Base-by-base conservation (phyloP, 2,888 invertebrate species). In the Carpatolechia fugitivella region DNA sequence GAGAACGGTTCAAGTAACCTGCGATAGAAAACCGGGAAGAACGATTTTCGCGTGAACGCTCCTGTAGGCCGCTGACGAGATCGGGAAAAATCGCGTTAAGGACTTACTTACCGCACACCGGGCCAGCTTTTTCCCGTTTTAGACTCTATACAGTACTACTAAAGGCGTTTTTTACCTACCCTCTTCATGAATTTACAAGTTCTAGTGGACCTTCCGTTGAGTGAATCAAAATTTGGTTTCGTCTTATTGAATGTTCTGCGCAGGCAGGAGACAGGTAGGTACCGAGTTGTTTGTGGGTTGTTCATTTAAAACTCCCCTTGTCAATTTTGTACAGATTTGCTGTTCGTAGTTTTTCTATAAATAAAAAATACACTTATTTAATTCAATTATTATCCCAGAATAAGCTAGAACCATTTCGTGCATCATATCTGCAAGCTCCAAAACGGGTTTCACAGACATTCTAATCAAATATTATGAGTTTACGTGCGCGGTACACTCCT, bases 31-130 rank as follows among this genome's bases (percentile, higher is more conserved):
- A 57, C 66, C 64, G 61, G 56, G 66, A 70, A 70, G 70, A 71
- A 68, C 59, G 64, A 60, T 71, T 75, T 69, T 68, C 75, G 69
- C 72, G 56, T 85, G 83, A 85, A 80, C 76, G 83, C 81, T 66
- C 58, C 72, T 64, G 58, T 70, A 66, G 69, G 55, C 63, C 59
- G 55, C 69, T 83, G 85, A 85, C 73, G 75, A 74, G 75, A 63
- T 66, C 72, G 66, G 67, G 66, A 66, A 72, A 77, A 79, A 85
- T 84, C 76, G 78, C 70, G 71, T 81, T 82, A 83, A 83, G 80
- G 82, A 76, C 70, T 72, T 69, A 62, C 64, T 65, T 59, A 60
- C 59, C 52, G 41, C 29, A 29, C 20, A 7, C 4, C n/a, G n/a
- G 11, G 11, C 11, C 14, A 11, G 13, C 24, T n/a, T 24, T 13